Conservation (phyloP, 2,797 vertebrate genomes). For the Sebastes hubbsi region DNA sequence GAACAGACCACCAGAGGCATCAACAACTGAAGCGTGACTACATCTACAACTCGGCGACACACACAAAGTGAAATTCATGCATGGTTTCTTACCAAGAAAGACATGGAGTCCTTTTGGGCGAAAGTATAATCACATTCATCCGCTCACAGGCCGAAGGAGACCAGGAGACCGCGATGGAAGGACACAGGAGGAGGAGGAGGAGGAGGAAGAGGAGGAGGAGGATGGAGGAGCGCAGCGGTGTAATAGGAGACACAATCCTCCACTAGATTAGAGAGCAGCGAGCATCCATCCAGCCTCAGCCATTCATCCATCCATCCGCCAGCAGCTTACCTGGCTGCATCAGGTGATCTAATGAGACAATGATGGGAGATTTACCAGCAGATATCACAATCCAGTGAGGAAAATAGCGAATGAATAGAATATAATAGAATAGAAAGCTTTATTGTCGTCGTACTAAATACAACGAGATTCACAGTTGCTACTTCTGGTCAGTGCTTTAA, state of each 20-base stretch:
- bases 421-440: too few relatives aligned
- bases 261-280: constrained; percentile 34
- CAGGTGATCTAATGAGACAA: constrained; percentile 1
- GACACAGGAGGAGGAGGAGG: neutral
- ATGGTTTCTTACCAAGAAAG: constrained; percentile 92
- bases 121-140: constrained; percentile 81
- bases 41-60: neutral
- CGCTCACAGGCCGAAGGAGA: constrained; percentile 65
- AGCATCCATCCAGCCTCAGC: constrained; percentile 27
- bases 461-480: too few relatives aligned
- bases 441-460: too few relatives aligned
- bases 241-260: constrained; percentile 39
- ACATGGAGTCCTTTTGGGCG: constrained; percentile 90
- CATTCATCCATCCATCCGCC: constrained; percentile 15
- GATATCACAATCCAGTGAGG: neutral
- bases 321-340: constrained; percentile 60
- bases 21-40: constrained; percentile 35
- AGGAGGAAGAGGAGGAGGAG: neutral
- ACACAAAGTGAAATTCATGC: neutral
- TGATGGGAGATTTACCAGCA: neutral
- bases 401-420: neutral
- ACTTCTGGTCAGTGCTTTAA: too few relatives aligned
- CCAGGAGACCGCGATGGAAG: neutral
- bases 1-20: neutral
- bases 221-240: constrained; percentile 1